Evolutionary conservation across 1,140 invertebrate species (phyloP).

Genomic region (Schlechtendalia chinensis): DNA sequence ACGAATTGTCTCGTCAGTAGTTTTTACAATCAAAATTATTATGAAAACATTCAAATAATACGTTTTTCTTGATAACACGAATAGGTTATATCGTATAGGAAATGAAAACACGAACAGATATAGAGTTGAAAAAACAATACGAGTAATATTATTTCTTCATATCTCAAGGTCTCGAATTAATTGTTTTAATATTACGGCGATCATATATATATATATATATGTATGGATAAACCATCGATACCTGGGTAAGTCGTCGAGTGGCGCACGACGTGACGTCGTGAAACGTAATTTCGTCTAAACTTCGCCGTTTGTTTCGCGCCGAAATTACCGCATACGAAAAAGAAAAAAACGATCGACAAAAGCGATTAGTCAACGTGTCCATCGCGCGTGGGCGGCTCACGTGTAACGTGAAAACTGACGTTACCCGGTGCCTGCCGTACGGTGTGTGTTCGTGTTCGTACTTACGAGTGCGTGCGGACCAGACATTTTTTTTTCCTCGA

Average conservation of each 20-base stretch:
- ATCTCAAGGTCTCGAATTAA: conserved; percentile 5
- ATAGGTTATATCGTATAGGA: conserved; percentile 8
- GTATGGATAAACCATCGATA: too few species aligned
- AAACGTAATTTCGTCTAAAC: not conserved
- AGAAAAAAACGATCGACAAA: conserved; percentile 38
- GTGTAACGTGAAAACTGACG: conserved; percentile 36
- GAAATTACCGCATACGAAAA: not conserved
- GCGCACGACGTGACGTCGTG: too few species aligned
- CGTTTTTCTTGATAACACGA: not conserved
- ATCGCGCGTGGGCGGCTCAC: conserved; percentile 7
- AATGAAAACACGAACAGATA: conserved; percentile 16
- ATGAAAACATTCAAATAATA: conserved; percentile 10
- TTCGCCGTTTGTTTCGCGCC: not conserved
- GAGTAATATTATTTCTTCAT: conserved; percentile 4
- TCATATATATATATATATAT: too few species aligned
- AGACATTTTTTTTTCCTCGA: conserved; percentile 19
- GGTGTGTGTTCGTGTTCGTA: too few species aligned
- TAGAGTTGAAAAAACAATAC: not conserved
- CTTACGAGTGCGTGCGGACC: too few species aligned
- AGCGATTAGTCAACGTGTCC: conserved; percentile 32
- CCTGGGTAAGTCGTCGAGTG: too few species aligned
- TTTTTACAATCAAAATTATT: conserved; percentile 25
- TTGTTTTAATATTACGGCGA: not conserved
- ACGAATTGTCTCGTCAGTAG: conserved; percentile 17
- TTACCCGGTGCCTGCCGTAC: not conserved